Conservation (phyloP, 2,888 invertebrate species). For the Drosophila antonietae region DNA sequence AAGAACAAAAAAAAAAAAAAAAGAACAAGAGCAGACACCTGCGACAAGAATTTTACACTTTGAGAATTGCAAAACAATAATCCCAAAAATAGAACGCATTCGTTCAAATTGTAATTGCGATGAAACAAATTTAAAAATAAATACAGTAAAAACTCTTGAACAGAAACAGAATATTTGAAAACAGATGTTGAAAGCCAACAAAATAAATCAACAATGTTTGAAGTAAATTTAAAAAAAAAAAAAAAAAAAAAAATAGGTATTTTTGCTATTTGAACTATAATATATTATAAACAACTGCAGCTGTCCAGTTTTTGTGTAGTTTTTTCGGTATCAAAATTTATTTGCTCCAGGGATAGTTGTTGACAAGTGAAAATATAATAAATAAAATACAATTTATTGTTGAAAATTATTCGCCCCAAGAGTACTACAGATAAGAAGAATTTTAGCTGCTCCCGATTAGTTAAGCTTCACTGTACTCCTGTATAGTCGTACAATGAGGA, state of each 20-base stretch:
- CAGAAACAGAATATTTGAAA: neutral
- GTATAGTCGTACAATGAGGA: neutral
- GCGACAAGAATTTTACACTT: slow-evolving; percentile 76
- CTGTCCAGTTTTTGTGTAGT: neutral
- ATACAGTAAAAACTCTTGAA: slow-evolving; percentile 13
- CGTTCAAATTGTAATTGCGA: slow-evolving; percentile 60
- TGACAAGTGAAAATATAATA: neutral
- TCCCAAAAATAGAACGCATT: slow-evolving; percentile 50
- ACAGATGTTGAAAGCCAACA: neutral
- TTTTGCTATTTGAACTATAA: neutral
- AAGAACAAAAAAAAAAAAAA: neutral
- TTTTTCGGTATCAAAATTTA: neutral
- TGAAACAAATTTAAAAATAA: slow-evolving; percentile 41
- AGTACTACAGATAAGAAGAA: neutral
- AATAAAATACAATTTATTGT: neutral
- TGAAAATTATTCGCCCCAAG: neutral
- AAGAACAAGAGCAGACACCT: slow-evolving; percentile 66
- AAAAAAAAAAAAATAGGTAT: neutral
- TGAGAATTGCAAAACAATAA: slow-evolving; percentile 50
- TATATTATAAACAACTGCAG: neutral
- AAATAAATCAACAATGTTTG: neutral
- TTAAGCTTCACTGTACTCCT: neutral
- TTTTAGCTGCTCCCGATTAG: neutral
- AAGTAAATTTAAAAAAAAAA: neutral
- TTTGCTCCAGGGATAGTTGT: neutral